Conservation (phyloP, 1,140 invertebrate genomes). For the Drosophila kepulauana region DNA sequence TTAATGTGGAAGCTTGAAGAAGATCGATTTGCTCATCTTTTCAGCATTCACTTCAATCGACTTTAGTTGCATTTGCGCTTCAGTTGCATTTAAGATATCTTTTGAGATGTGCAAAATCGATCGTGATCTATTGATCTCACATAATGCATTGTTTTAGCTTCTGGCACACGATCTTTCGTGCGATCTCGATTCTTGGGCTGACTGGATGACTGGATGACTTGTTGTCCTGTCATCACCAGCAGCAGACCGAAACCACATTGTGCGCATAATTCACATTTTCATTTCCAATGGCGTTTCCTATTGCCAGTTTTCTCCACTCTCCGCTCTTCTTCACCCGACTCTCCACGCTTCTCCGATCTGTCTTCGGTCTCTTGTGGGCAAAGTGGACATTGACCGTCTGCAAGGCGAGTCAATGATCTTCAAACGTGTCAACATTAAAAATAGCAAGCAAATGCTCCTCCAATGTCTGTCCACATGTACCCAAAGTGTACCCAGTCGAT, state of each 20-base stretch:
- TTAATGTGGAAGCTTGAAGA: too few species aligned
- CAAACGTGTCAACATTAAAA: constrained; percentile 82
- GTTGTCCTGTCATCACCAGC: constrained; percentile 49
- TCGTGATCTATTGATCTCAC: constrained; percentile 66
- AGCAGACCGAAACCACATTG: constrained; percentile 53
- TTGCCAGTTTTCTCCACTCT: constrained; percentile 28
- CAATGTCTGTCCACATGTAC: constrained; percentile 36
- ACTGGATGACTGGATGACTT: constrained; percentile 18
- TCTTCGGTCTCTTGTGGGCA: constrained; percentile 35
- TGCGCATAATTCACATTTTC: constrained; percentile 66
- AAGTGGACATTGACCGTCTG: constrained; percentile 80
- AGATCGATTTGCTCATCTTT: too few species aligned
- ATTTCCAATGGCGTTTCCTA: constrained; percentile 29
- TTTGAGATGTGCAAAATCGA: constrained; percentile 31
- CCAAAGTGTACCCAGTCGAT: constrained; percentile 12
- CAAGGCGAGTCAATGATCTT: constrained; percentile 77
- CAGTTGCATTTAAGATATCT: constrained; percentile 8
- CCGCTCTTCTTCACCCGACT: too few species aligned
- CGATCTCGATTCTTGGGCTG: constrained; percentile 34
- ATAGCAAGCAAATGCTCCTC: constrained; percentile 75
- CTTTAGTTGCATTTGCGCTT: too few species aligned
- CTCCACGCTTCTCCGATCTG: background rate
- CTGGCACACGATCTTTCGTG: constrained; percentile 54
- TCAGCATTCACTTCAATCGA: too few species aligned
- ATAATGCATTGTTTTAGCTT: constrained; percentile 58